Percentiles rank a stretch among this genome's conserved stretches.
phyloP scores from a whole-genome alignment of 2,113 vertebrate species.

The Clinocottus analis region DNA sequence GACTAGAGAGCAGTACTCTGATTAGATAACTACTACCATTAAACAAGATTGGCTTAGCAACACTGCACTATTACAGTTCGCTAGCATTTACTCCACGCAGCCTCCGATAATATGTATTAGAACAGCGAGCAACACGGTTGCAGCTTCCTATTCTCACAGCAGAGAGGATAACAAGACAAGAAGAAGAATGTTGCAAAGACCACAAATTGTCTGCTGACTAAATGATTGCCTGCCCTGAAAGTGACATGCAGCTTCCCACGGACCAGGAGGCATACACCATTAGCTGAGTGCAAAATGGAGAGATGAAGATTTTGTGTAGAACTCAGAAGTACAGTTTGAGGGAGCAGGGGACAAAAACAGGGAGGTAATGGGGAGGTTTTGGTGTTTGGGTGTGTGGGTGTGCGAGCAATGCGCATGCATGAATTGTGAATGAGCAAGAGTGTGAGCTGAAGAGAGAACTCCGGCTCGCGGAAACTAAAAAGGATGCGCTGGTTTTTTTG shows the following conservation, averaged over 20 bases:
- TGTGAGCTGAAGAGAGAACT: slow-evolving; percentile 63
- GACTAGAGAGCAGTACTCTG: slow-evolving; percentile 40
- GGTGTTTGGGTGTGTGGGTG: slow-evolving; percentile 56
- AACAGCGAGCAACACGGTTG: slow-evolving; percentile 6
- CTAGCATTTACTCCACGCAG: slow-evolving; percentile 20
- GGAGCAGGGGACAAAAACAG: background rate
- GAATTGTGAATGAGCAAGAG: slow-evolving; percentile 75
- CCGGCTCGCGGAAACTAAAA: slow-evolving; percentile 36
- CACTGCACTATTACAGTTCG: slow-evolving; percentile 24
- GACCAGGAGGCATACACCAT: slow-evolving; percentile 50
- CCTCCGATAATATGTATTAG: slow-evolving; percentile 6
- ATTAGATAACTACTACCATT: slow-evolving; percentile 49
- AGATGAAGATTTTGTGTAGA: slow-evolving; percentile 57
- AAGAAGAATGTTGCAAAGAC: slow-evolving; percentile 32
- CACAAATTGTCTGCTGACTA: slow-evolving; percentile 51
- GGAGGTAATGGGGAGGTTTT: slow-evolving; percentile 36
- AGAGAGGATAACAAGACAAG: slow-evolving; percentile 31
- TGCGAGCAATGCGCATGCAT: slow-evolving; percentile 67
- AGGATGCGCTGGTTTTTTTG: slow-evolving; percentile 26
- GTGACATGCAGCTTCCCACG: slow-evolving; percentile 51
- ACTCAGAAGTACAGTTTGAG: slow-evolving; percentile 50
- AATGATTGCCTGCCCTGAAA: slow-evolving; percentile 54
- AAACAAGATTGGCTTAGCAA: slow-evolving; percentile 17
- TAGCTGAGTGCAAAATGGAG: slow-evolving; percentile 48
- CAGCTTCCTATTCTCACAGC: slow-evolving; percentile 4